Percentiles rank a stretch among this genome's conserved stretches.
phyloP scores from a whole-genome alignment of 2,888 invertebrate genomes.

The Crepidodera aurea region DNA sequence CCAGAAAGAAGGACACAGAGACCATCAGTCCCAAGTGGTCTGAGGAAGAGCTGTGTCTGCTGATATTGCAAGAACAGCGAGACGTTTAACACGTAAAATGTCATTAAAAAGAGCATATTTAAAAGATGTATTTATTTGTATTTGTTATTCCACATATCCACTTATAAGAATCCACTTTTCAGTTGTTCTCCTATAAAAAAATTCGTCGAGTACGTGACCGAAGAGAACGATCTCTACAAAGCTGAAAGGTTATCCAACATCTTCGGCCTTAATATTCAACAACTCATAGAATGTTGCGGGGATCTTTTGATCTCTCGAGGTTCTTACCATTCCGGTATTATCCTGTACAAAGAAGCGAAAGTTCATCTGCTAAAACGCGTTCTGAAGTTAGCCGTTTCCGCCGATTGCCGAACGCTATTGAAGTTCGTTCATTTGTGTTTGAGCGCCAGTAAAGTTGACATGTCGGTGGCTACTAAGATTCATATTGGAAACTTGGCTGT shows the following conservation, averaged over 20 bases:
- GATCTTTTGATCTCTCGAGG: slow-evolving; percentile 80
- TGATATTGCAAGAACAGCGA: no score
- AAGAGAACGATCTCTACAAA: slow-evolving; percentile 64
- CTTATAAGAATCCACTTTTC: slow-evolving; percentile 34
- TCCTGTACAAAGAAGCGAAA: slow-evolving; percentile 76
- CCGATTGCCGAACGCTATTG: slow-evolving; percentile 69
- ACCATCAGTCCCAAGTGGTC: no score
- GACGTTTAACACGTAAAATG: no score
- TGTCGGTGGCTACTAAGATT: slow-evolving; percentile 69
- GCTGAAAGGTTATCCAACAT: slow-evolving; percentile 68
- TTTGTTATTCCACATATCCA: slow-evolving; percentile 4
- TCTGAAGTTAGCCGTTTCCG: slow-evolving; percentile 68
- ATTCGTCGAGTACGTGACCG: slow-evolving; percentile 67
- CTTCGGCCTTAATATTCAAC: slow-evolving; percentile 70
- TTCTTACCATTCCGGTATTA: slow-evolving; percentile 78
- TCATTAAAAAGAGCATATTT: no score
- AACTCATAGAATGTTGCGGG: slow-evolving; percentile 79
- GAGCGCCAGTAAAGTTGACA: slow-evolving; percentile 64
- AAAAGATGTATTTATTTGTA: no score
- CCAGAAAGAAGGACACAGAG: no score
- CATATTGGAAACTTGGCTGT: slow-evolving; percentile 73
- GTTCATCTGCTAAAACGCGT: slow-evolving; percentile 66
- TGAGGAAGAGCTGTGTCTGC: no score
- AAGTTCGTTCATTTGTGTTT: slow-evolving; percentile 68
- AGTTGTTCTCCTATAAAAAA: slow-evolving; percentile 62